These are phyloP conservation scores for Platalea minor DNA, from an alignment of 2,797 vertebrate species.

Conservation along the genomic window DNA sequence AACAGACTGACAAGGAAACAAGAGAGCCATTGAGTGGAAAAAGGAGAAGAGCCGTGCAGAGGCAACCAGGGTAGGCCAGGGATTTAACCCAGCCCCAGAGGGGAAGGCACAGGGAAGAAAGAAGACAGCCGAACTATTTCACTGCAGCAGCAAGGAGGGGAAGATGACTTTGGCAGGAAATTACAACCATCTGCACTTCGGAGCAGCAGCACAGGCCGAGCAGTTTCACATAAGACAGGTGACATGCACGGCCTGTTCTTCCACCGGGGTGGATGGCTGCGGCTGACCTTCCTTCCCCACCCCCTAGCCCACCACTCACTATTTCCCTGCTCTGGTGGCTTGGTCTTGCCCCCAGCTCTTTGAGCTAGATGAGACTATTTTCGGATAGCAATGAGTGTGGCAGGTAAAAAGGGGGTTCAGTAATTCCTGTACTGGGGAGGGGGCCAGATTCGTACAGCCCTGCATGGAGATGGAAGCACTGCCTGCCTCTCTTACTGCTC, in stretches of 20 bases:
- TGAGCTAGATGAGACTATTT: background rate
- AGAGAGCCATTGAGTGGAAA: constrained; percentile 27
- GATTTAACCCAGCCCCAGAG: background rate
- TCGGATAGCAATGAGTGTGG: background rate
- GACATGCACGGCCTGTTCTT: background rate
- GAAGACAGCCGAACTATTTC: background rate
- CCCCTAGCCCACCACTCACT: background rate
- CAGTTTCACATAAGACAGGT: background rate
- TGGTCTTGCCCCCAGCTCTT: background rate
- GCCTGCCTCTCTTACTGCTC: background rate
- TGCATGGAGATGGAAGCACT: background rate
- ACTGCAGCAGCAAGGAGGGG: background rate
- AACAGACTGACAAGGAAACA: constrained; percentile 39
- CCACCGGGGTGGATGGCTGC: accelerated
- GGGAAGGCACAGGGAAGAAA: background rate
- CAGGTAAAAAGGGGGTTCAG: background rate
- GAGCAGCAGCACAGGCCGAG: background rate
- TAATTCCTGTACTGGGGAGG: background rate
- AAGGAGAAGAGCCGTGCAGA: background rate
- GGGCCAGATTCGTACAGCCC: accelerated
- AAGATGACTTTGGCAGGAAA: background rate
- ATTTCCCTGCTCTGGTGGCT: background rate
- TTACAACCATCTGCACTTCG: background rate
- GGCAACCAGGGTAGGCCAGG: background rate
- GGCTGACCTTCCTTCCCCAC: background rate